Conservation (phyloP, 1,140 invertebrate species). For the Atta cephalotes region DNA sequence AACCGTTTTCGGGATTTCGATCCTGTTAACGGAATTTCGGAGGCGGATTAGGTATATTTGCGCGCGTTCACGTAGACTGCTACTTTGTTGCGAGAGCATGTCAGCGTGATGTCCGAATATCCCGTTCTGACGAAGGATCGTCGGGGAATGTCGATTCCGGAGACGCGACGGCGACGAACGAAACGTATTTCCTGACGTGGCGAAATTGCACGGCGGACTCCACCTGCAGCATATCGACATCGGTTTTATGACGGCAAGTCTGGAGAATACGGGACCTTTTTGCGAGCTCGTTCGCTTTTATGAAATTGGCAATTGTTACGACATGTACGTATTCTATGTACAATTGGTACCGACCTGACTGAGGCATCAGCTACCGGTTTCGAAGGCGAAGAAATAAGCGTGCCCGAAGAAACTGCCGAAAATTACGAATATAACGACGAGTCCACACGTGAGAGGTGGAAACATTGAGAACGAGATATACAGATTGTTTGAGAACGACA, state of each 20-base stretch:
- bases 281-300: slow-evolving; percentile 68
- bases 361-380: not conserved
- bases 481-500: slow-evolving; percentile 12
- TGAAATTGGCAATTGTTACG: slow-evolving; percentile 71
- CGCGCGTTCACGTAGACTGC: slow-evolving; percentile 49
- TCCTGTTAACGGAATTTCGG: slow-evolving; percentile 44
- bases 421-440: not conserved
- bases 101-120: slow-evolving; percentile 25
- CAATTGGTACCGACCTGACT: not conserved
- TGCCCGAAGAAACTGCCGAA: not conserved
- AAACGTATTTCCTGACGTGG: slow-evolving; percentile 49
- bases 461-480: not conserved
- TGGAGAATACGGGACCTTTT: slow-evolving; percentile 32
- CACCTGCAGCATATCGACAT: slow-evolving; percentile 49
- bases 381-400: not conserved
- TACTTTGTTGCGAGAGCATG: slow-evolving; percentile 27
- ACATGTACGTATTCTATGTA: slow-evolving; percentile 39
- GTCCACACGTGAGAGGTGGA: not conserved
- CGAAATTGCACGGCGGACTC: slow-evolving; percentile 44
- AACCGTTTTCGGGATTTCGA: slow-evolving; percentile 48
- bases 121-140: not conserved
- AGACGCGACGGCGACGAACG: slow-evolving; percentile 21
- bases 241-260: slow-evolving; percentile 67
- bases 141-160: slow-evolving; percentile 8
- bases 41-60: slow-evolving; percentile 55